Conservation (phyloP, 92 coral and sea anemone species). For the Palythoa grandis region DNA sequence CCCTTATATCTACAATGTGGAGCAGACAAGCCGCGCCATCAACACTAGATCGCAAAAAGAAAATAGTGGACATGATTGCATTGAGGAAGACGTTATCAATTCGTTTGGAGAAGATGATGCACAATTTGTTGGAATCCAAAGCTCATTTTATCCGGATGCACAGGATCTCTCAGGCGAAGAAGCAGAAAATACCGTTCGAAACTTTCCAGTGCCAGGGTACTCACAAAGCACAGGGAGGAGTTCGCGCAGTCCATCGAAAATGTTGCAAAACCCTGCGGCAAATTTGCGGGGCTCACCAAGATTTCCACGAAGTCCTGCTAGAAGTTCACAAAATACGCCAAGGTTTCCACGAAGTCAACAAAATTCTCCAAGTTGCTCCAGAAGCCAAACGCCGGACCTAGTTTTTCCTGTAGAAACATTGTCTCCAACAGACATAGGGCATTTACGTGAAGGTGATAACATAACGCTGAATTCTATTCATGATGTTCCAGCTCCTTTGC, state of each 20-base stretch:
- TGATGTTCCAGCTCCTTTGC: not conserved
- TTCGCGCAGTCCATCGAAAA: not conserved
- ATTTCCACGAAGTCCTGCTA: not conserved
- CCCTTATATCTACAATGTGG: conserved; percentile 6
- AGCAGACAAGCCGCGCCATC: not conserved
- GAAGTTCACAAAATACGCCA: not conserved
- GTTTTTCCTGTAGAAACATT: not conserved
- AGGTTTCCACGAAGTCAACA: not conserved
- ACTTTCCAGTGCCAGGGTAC: too few species aligned
- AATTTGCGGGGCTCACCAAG: not conserved
- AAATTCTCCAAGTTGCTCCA: not conserved
- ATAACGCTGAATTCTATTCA: not conserved
- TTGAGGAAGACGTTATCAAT: not conserved
- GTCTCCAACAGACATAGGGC: not conserved
- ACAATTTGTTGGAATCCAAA: not conserved
- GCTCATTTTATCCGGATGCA: not conserved
- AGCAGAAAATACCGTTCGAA: not conserved
- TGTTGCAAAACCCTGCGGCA: not conserved
- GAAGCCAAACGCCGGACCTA: not conserved
- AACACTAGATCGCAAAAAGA: not conserved
- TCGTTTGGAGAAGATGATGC: not conserved
- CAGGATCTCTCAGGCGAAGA: not conserved
- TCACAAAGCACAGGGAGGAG: too few species aligned
- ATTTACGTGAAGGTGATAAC: not conserved
- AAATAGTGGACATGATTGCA: not conserved